Conservation (phyloP, 2,888 invertebrate genomes). For the Meiosimyza platycephala region DNA sequence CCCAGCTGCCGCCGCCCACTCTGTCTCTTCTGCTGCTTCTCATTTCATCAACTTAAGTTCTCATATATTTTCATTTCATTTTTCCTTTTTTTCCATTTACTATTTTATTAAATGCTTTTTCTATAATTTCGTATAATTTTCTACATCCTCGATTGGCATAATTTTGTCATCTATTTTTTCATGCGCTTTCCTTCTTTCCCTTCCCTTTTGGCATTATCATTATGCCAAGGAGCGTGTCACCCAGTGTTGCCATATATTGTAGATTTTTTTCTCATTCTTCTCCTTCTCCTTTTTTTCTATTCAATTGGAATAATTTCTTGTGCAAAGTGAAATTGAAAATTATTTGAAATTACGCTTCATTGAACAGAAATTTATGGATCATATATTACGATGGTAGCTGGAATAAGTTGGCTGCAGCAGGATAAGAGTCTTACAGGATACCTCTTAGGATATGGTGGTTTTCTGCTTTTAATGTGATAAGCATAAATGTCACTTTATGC, state of each 20-base stretch:
- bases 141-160: constrained; percentile 52
- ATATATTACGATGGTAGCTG: constrained; percentile 3
- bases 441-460: background rate
- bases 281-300: constrained; percentile 11
- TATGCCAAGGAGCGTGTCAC: too few relatives aligned
- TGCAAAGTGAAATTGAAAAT: constrained; percentile 34
- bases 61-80: constrained; percentile 4
- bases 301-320: constrained; percentile 31
- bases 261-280: too few relatives aligned
- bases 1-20: background rate
- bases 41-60: background rate
- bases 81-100: background rate
- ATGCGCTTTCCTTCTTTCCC: background rate
- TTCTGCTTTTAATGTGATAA: constrained; percentile 22
- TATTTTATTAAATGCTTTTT: constrained; percentile 27
- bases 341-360: constrained; percentile 33
- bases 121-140: constrained; percentile 47
- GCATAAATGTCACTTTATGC: background rate
- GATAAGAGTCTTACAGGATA: too few relatives aligned
- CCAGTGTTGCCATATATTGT: constrained; percentile 18
- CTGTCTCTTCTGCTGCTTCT: background rate
- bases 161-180: constrained; percentile 45
- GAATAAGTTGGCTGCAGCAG: background rate
- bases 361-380: constrained; percentile 32
- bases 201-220: too few relatives aligned